A percentile compares a stretch with the other conserved stretches of the same genome.
Conservation (phyloP, 2,797 vertebrate species). For the Protonibea diacanthus region DNA sequence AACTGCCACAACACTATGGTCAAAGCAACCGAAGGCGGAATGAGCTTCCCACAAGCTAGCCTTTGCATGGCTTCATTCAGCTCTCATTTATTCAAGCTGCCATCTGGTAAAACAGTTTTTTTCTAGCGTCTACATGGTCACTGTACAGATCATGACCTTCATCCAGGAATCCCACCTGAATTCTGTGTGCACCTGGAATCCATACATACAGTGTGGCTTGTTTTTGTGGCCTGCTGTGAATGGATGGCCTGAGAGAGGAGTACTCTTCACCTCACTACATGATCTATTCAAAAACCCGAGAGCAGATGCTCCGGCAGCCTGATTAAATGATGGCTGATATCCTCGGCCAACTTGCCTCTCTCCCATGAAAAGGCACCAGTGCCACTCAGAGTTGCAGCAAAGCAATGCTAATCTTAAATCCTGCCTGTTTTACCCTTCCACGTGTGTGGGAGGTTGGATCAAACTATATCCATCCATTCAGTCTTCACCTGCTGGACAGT, state of each 20-base stretch:
- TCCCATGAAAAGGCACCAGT: slow-evolving; percentile 55
- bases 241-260: slow-evolving; percentile 50
- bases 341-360: slow-evolving; percentile 45
- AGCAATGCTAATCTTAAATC: slow-evolving; percentile 32
- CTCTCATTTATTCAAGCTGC: slow-evolving; percentile 50
- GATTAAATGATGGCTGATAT: slow-evolving; percentile 75
- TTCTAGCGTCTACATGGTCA: slow-evolving; percentile 26
- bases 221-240: slow-evolving; percentile 60
- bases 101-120: slow-evolving; percentile 65
- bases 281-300: slow-evolving; percentile 72
- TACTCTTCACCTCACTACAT: slow-evolving; percentile 67
- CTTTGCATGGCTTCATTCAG: slow-evolving; percentile 41
- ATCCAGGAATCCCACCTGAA: slow-evolving; percentile 56
- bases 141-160: slow-evolving; percentile 56
- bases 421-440: slow-evolving; percentile 1
- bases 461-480: neutral
- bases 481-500: too few relatives aligned
- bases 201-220: slow-evolving; percentile 48
- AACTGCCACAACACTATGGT: slow-evolving; percentile 29
- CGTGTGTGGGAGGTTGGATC: neutral
- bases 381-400: slow-evolving; percentile 43
- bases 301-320: slow-evolving; percentile 69
- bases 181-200: slow-evolving; percentile 63
- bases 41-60: slow-evolving; percentile 8
- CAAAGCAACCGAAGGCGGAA: slow-evolving; percentile 27